These are phyloP conservation scores for Eudorcas thomsonii DNA, from an alignment of 2,113 vertebrate species.

Conservation along the genomic window DNA sequence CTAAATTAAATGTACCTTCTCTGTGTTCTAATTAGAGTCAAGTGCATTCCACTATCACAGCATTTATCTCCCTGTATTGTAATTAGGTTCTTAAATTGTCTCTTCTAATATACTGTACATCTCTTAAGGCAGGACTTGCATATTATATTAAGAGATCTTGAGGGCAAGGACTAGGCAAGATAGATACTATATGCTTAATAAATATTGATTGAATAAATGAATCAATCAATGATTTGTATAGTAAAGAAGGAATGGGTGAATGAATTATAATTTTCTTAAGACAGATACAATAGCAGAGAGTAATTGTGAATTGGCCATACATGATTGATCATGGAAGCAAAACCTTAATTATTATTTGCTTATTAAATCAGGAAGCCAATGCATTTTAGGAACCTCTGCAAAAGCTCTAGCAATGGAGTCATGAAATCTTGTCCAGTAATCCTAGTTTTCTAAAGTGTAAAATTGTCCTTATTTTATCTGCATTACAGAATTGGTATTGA, in stretches of 20 bases:
- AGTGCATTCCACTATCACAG: not conserved
- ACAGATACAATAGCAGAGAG: not conserved
- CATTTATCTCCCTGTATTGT: not conserved
- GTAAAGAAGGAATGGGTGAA: not conserved
- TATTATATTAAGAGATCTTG: not conserved
- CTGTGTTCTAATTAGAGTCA: conserved; percentile 1
- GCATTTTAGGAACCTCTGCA: not conserved
- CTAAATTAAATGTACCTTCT: conserved; percentile 36
- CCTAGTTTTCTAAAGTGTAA: not conserved
- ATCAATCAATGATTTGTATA: not conserved
- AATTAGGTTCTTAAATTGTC: conserved; percentile 39
- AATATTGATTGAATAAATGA: not conserved
- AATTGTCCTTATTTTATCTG: not conserved
- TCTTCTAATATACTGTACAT: not conserved
- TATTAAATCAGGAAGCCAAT: not conserved
- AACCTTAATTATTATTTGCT: not conserved
- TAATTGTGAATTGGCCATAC: not conserved
- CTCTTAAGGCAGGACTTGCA: not conserved
- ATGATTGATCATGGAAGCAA: not conserved
- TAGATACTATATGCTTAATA: not conserved
- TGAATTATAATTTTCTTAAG: not conserved
- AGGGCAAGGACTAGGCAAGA: not conserved
- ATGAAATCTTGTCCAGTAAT: not conserved
- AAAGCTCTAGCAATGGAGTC: not conserved
- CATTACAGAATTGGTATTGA: not conserved